These are phyloP conservation scores for Rhyzopertha dominica DNA, from an alignment of 1,140 invertebrate genomes.

Conservation along the genomic window DNA sequence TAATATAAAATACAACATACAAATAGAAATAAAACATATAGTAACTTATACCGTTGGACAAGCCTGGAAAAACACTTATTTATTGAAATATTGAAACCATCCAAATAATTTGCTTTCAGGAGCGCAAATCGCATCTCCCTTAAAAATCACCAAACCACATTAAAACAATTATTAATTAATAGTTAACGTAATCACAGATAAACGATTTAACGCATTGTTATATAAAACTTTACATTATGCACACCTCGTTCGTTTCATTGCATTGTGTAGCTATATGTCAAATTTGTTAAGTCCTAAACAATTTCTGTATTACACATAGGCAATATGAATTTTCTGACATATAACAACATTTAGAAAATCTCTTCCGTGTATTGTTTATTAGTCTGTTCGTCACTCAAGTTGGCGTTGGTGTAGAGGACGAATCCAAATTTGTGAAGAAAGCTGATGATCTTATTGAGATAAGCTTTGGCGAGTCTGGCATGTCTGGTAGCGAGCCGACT, in stretches of 20 bases:
- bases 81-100: no score
- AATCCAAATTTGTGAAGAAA: slow-evolving; percentile 36
- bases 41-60: no score
- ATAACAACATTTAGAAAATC: slow-evolving; percentile 2
- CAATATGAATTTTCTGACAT: neutral
- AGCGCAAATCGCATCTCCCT: no score
- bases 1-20: no score
- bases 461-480: slow-evolving; percentile 28
- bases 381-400: slow-evolving; percentile 21
- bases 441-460: slow-evolving; percentile 30
- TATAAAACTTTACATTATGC: slow-evolving; percentile 20
- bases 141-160: no score
- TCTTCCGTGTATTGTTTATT: neutral
- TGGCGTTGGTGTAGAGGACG: slow-evolving; percentile 34
- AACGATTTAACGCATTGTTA: slow-evolving; percentile 15
- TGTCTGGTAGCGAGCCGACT: slow-evolving; percentile 23
- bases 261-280: neutral
- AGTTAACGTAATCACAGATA: slow-evolving; percentile 20
- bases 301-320: neutral
- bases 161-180: no score
- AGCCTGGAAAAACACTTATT: no score
- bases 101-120: no score
- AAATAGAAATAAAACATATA: no score
- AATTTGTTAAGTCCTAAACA: slow-evolving; percentile 9
- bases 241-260: slow-evolving; percentile 5